These are phyloP conservation scores for honey bee (Apis mellifera) DNA, from an alignment of 1,140 invertebrate species.

Conservation along the genomic window DNA sequence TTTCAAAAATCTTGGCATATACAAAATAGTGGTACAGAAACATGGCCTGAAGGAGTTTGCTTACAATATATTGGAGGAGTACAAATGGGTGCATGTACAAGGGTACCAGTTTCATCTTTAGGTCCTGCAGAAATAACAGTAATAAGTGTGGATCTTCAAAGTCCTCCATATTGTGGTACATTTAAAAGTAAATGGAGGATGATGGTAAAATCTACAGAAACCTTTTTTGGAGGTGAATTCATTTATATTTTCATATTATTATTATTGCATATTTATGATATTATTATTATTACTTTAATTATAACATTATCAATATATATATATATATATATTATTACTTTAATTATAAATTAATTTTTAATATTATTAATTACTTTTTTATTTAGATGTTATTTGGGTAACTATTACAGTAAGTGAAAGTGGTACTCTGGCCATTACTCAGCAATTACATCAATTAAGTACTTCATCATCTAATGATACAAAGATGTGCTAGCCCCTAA, in stretches of 20 bases:
- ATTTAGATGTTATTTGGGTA: conserved; percentile 86
- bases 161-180: conserved; percentile 86
- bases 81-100: conserved; percentile 82
- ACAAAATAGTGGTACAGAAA: conserved; percentile 89
- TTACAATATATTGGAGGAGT: conserved; percentile 86
- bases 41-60: conserved; percentile 90
- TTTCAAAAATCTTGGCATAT: conserved; percentile 92
- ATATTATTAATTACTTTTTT: too few species aligned
- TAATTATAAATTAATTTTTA: background rate
- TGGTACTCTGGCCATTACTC: conserved; percentile 86
- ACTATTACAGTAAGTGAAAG: conserved; percentile 86
- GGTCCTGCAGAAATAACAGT: conserved; percentile 86
- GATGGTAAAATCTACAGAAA: conserved; percentile 86
- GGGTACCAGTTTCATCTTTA: conserved; percentile 84
- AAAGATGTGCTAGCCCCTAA: conserved; percentile 77
- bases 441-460: conserved; percentile 85
- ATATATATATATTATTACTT: too few species aligned
- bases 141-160: conserved; percentile 86
- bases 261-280: background rate
- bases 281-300: too few species aligned
- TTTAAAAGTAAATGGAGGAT: conserved; percentile 93
- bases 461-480: conserved; percentile 78
- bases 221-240: conserved; percentile 90
- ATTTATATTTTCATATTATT: background rate
- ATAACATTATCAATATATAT: background rate